Percentiles rank a stretch among this genome's conserved stretches.
phyloP scores from a whole-genome alignment of 1,140 invertebrate genomes.

The Zaprionus ornatus region DNA sequence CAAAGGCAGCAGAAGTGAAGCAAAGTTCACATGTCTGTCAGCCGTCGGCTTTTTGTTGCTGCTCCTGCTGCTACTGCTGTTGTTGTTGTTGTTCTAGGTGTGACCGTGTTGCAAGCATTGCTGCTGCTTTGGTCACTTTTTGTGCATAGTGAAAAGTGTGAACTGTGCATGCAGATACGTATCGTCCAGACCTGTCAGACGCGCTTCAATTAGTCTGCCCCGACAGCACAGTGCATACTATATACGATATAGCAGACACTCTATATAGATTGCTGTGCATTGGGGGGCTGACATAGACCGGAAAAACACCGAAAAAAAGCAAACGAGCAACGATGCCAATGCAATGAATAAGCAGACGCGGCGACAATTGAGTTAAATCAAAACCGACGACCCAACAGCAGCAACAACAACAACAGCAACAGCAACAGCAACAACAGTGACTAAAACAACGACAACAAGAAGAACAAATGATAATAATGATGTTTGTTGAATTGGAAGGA shows the following conservation, averaged over 20 bases:
- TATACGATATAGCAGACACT: slow-evolving; percentile 3
- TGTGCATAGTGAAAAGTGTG: slow-evolving; percentile 72
- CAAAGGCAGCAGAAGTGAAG: slow-evolving; percentile 1
- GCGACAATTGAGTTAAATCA: slow-evolving; percentile 78
- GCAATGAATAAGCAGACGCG: slow-evolving; percentile 77
- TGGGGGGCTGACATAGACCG: slow-evolving; percentile 56
- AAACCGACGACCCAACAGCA: slow-evolving; percentile 56
- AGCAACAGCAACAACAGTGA: slow-evolving; percentile 5
- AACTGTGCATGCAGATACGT: slow-evolving; percentile 79
- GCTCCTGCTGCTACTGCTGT: slow-evolving; percentile 3
- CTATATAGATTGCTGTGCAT: slow-evolving; percentile 11
- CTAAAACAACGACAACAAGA: slow-evolving; percentile 2
- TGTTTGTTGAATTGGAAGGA: slow-evolving; percentile 52
- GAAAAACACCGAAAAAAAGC: slow-evolving; percentile 65
- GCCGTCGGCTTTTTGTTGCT: slow-evolving; percentile 54
- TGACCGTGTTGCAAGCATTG: slow-evolving; percentile 41
- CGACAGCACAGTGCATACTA: slow-evolving; percentile 45
- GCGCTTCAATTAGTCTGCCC: slow-evolving; percentile 78
- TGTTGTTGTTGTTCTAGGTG: slow-evolving; percentile 43
- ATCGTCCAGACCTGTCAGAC: slow-evolving; percentile 63
- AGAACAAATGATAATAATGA: slow-evolving; percentile 32
- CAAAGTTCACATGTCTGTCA: slow-evolving; percentile 75
- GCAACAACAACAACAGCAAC: slow-evolving; percentile 39
- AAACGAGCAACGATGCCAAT: slow-evolving; percentile 31
- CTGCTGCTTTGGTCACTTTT: slow-evolving; percentile 30